Evolutionary conservation across 64 coral and sea anemone genomes (phyloP), one percentile per base, ranked within the genome.

Genomic region (Cladopsammia gracilis): DNA sequence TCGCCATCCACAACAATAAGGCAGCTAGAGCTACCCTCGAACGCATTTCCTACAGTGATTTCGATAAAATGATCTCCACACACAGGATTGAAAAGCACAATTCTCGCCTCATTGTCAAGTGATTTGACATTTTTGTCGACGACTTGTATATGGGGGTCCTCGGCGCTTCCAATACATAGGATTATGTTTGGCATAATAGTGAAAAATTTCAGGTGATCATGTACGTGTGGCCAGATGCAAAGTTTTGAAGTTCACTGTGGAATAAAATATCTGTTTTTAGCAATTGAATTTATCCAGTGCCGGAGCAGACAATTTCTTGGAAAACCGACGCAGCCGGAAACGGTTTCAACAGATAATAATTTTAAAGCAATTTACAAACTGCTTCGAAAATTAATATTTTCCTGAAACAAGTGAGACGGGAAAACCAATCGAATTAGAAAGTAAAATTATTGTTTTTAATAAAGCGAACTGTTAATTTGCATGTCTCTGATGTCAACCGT

Each of bases 11-110:
- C n/a, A 56, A 77, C 65, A 9, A 90, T 70, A 15, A 67, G 15
- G 52, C 75, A 90, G 58, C 62, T 79, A 54, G 13, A 22, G 10
- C 10, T 8, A 11, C 10, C 6, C 53, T 59, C 19, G 4, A 9
- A 45, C 13, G n/a, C 25, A 42, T 68, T 66, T 46, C 13, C 58
- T 7, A 64, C 1, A 7, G 88, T 48, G 61, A 90, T 90, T 53
- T 80, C 88, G 7, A 90, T 90, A 64, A 52, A 90, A 54, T 90
- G 74, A 59, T 49, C 22, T 15, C 64, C 72, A 90, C 87, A 50
- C 5, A 89, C 13, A 65, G 87, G 87, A 50, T 89, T 77, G 73
- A 89, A 89, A 23, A 89, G 45, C 12, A 89, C 58, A 59, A 78
- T 56, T 64, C 75, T 77, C 10, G 75, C 58, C 14, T 89, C 26